phyloP scores from a whole-genome alignment of 2,113 vertebrate species.

The Nothoprocta pentlandii region DNA sequence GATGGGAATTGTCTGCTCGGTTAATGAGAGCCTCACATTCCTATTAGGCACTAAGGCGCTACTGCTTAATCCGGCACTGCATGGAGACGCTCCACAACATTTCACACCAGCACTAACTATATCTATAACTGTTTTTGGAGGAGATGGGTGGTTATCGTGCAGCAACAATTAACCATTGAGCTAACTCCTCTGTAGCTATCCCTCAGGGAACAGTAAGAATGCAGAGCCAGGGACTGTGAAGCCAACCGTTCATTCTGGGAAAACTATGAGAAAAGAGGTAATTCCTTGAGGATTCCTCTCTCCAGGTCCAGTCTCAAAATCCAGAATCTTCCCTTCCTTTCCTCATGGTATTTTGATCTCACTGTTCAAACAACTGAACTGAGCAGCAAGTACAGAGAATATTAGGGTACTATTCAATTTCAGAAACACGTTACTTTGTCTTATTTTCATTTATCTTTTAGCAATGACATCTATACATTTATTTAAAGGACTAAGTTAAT shows the following conservation, averaged over 20 bases:
- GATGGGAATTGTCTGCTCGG: background rate
- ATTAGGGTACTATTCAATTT: background rate
- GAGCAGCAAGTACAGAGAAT: background rate
- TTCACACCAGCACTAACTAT: background rate
- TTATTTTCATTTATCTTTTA: background rate
- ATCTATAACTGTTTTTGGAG: background rate
- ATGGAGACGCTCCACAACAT: background rate
- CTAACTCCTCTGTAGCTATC: background rate
- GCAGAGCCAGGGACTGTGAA: background rate
- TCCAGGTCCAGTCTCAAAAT: background rate
- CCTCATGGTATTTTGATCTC: background rate
- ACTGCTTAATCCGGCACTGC: background rate
- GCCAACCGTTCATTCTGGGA: background rate
- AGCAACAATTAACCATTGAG: background rate
- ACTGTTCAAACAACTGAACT: background rate
- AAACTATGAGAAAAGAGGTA: background rate
- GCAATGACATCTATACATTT: background rate
- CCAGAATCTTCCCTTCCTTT: background rate
- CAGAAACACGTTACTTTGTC: background rate
- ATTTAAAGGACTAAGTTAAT: background rate
- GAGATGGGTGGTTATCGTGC: background rate
- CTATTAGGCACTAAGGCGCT: background rate
- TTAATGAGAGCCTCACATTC: background rate
- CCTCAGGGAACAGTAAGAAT: background rate
- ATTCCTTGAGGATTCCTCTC: background rate